Base-by-base conservation (phyloP, 2,113 vertebrate genomes). In the Hyaena hyaena region DNA sequence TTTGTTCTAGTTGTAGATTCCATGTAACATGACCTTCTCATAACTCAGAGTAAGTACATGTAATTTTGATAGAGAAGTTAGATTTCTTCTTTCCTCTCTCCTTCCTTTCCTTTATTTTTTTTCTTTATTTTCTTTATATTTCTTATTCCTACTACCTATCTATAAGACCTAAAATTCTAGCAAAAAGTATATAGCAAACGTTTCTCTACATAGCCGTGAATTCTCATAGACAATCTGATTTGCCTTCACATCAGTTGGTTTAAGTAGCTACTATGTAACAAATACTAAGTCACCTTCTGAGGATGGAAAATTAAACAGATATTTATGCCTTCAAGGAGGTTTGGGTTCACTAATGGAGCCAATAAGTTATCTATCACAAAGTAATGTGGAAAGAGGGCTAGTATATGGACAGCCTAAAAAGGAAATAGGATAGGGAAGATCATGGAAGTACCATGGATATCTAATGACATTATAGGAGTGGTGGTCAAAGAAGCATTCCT, bases 161-260 rank as follows among this genome's bases (percentile, higher is more conserved):
- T 61, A 95, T 45, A 81, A 33, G 33, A 81, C 10, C 26, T 74
- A 93, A 95, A 93, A 86, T 86, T 48, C 63, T 93, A 66, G 33
- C 3, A 53, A 55, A 95, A 82, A 43, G 10, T 6, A 15, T 69
- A 68, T 33, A 84, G 45, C 11, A 89, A 31, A 50, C 19, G 43
- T 81, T 90, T 55, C 10, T 73, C 39, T 95, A 65, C n/a, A 35
- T 28, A 80, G 23, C 23, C 50, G 65, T 35, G 80, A 28, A 53
- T 79, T 83, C 55, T 39, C 55, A 35, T 61, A 45, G 33, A 45
- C 31, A 92, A 85, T 85, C 17, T 33, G 28, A 74, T 97, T 95
- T 74, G 1, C 31, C 39, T 95, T 90, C 14, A 85, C 14, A 55
- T 80, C 86, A 50, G 55, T 83, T 84, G 43, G 65, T 84, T 96